Evolutionary conservation across 92 coral and sea anemone species (phyloP).

Genomic region (Porites cylindrica): DNA sequence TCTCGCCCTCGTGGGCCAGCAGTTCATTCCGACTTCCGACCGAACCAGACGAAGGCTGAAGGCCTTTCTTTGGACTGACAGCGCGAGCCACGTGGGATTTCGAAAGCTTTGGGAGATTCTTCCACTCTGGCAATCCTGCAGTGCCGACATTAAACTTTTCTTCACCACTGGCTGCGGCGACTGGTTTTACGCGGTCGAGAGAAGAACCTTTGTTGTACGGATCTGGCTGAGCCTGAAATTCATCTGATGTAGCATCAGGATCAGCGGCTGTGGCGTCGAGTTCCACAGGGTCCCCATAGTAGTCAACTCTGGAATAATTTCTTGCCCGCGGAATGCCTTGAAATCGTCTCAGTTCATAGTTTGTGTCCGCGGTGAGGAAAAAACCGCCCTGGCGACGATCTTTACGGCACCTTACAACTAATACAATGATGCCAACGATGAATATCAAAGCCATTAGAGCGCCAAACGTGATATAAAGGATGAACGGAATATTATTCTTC

Average conservation of each 20-base stretch:
- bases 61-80: constrained; percentile 6
- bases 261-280: constrained; percentile 75
- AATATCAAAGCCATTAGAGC: constrained; percentile 82
- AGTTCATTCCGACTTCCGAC: constrained; percentile 15
- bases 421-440: constrained; percentile 73
- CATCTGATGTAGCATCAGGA: constrained; percentile 47
- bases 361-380: constrained; percentile 57
- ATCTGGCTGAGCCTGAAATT: constrained; percentile 71
- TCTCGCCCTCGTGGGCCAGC: constrained; percentile 7
- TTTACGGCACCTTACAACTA: constrained; percentile 78
- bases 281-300: constrained; percentile 86
- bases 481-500: constrained; percentile 64
- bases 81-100: constrained; percentile 66
- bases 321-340: constrained; percentile 69
- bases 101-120: constrained; percentile 80
- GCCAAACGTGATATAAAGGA: constrained; percentile 87
- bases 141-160: constrained; percentile 78
- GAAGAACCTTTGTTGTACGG: constrained; percentile 44
- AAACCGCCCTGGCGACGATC: constrained; percentile 79
- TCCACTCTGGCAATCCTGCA: constrained; percentile 85
- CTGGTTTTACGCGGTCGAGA: constrained; percentile 17
- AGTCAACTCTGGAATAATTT: constrained; percentile 70
- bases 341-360: constrained; percentile 83
- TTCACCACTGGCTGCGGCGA: constrained; percentile 23
- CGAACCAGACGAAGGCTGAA: constrained; percentile 14